A percentile compares a stretch with the other conserved stretches of the same genome.
Evolutionary conservation across 2,797 vertebrate genomes (phyloP).

Genomic region (Pangasius mekongensis): DNA sequence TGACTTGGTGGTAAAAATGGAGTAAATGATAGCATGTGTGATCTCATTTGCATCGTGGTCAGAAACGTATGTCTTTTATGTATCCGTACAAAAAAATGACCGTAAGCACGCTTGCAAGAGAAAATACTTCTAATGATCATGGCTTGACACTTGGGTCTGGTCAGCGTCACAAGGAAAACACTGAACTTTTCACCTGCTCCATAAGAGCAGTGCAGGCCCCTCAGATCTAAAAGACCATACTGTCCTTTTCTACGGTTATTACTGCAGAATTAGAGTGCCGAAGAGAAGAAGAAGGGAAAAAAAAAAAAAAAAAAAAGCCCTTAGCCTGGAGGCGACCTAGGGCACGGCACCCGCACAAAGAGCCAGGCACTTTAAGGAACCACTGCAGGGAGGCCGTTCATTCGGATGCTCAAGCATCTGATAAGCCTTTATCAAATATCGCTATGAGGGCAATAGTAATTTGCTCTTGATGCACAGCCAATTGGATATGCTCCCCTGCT

Average conservation of each 20-base stretch:
- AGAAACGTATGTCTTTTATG: not conserved
- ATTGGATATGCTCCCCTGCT: not conserved
- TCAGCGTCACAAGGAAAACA: slow-evolving; percentile 10
- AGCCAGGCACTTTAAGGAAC: slow-evolving; percentile 31
- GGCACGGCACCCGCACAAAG: slow-evolving; percentile 30
- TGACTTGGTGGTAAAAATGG: not conserved
- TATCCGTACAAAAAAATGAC: not conserved
- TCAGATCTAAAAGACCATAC: slow-evolving; percentile 16
- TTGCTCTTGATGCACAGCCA: slow-evolving; percentile 25
- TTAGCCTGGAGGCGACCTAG: slow-evolving; percentile 39
- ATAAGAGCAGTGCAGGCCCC: not conserved
- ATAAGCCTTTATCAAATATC: slow-evolving; percentile 20
- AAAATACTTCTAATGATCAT: not conserved
- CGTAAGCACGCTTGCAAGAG: not conserved
- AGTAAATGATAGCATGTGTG: not conserved
- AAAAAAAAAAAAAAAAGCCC: not conserved
- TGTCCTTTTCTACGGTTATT: slow-evolving; percentile 32
- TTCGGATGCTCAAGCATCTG: not conserved
- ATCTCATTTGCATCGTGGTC: not conserved
- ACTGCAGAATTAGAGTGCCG: not conserved
- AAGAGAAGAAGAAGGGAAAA: too few relatives aligned
- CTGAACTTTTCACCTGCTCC: slow-evolving; percentile 40
- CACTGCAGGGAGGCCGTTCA: slow-evolving; percentile 18
- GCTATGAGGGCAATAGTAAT: slow-evolving; percentile 10
- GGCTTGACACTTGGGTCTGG: not conserved